Conservation (phyloP, 2,797 vertebrate species). For the Sternarchorhynchus goeldii region DNA sequence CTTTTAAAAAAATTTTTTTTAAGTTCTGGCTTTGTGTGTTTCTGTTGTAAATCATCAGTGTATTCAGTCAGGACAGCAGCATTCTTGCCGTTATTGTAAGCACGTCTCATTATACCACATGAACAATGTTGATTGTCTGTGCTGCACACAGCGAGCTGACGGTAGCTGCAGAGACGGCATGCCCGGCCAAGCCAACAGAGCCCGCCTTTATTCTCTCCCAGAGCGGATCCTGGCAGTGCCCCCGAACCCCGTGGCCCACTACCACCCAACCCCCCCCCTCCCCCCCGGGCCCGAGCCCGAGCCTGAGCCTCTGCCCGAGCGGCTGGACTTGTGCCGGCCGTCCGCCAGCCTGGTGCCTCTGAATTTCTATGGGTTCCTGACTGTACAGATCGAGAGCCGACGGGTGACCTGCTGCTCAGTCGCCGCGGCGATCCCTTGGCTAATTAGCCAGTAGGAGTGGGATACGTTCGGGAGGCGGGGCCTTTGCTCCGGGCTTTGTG, state of each 20-base stretch:
- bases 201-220: conserved; percentile 73
- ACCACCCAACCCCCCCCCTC: conserved; percentile 45
- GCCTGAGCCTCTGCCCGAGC: conserved; percentile 41
- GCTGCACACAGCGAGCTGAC: conserved; percentile 70
- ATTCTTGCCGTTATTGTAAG: conserved; percentile 67
- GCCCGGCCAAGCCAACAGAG: conserved; percentile 74
- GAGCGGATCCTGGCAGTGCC: conserved; percentile 82
- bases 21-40: background rate
- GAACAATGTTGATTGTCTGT: conserved; percentile 77
- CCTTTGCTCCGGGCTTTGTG: conserved; percentile 27
- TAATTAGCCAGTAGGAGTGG: conserved; percentile 73
- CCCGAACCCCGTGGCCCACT: conserved; percentile 64
- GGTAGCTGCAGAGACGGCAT: conserved; percentile 66
- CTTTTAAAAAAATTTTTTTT: no score
- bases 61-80: conserved; percentile 28
- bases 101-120: conserved; percentile 72
- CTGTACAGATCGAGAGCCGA: conserved; percentile 39
- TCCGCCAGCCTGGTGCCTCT: conserved; percentile 6
- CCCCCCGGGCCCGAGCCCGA: conserved; percentile 8
- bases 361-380: conserved; percentile 49
- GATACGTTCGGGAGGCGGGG: conserved; percentile 44
- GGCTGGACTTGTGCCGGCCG: conserved; percentile 15
- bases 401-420: conserved; percentile 53
- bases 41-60: background rate
- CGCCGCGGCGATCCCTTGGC: conserved; percentile 62